A percentile compares a stretch with the other conserved stretches of the same genome.
Conservation (phyloP, 2,113 vertebrate genomes). For the Sturnus vulgaris region DNA sequence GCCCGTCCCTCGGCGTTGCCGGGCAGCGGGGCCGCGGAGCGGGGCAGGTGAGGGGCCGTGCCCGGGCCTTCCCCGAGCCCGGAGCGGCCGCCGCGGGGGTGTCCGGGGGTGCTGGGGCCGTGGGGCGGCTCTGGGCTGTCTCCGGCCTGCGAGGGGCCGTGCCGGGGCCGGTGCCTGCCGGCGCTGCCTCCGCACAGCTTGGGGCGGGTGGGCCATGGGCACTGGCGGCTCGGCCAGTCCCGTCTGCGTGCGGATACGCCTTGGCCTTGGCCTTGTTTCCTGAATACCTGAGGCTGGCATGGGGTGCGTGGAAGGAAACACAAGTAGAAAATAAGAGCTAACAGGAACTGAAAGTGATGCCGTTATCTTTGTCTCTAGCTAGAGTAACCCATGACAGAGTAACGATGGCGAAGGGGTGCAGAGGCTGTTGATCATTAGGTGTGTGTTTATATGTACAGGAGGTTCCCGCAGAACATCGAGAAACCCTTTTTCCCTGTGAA, state of each 20-base stretch:
- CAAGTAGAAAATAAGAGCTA: accelerated
- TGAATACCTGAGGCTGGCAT: accelerated
- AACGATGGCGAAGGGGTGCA: accelerated
- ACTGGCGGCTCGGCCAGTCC: neutral
- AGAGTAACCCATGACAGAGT: too few species aligned
- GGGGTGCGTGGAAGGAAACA: accelerated
- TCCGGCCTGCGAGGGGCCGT: neutral
- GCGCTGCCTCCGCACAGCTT: neutral
- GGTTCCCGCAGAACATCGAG: accelerated
- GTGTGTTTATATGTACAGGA: accelerated
- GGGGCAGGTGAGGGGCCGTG: neutral
- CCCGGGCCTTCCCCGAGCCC: too few species aligned
- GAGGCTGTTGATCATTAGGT: accelerated
- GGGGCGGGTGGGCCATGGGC: neutral
- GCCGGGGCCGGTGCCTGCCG: neutral
- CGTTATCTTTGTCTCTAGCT: neutral
- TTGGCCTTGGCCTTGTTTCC: neutral
- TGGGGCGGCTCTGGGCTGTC: neutral
- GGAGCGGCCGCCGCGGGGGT: neutral
- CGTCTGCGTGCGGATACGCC: accelerated
- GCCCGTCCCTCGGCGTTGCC: neutral
- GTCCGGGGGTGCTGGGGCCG: neutral
- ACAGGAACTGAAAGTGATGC: accelerated
- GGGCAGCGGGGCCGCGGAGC: neutral
- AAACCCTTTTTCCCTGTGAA: too few species aligned